Evolutionary conservation across 2,797 vertebrate genomes (phyloP).

Genomic region (Tiaroga cobitis): DNA sequence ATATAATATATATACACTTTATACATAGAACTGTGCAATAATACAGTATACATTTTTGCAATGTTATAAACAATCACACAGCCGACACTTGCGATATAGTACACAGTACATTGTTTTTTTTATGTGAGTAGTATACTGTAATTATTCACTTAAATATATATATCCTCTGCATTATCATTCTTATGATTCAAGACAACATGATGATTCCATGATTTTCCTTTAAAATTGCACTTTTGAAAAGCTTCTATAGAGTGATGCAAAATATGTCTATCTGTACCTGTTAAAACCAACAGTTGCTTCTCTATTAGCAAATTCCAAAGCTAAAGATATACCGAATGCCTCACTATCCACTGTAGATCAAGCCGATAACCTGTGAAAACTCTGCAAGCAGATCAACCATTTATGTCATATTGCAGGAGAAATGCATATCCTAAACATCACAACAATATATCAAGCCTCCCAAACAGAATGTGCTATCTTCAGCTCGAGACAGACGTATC

Average conservation of each 20-base stretch:
- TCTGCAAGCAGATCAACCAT: constrained; percentile 29
- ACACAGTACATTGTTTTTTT: background rate
- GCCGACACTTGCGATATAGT: background rate
- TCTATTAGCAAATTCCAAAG: constrained; percentile 4
- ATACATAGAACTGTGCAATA: background rate
- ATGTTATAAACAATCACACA: background rate
- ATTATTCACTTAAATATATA: too few species aligned
- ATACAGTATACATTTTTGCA: background rate
- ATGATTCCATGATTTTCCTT: too few species aligned
- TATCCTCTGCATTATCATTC: background rate
- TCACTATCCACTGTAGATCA: background rate
- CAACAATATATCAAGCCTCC: constrained; percentile 30
- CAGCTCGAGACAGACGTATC: constrained; percentile 46
- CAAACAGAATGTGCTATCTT: constrained; percentile 54
- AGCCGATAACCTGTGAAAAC: constrained; percentile 18
- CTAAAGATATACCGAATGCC: background rate
- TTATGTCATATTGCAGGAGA: constrained; percentile 21
- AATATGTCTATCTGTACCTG: constrained; percentile 7
- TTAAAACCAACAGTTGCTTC: constrained; percentile 21
- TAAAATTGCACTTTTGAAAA: background rate
- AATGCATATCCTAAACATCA: constrained; percentile 44
- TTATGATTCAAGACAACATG: too few species aligned
- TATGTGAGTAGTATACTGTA: background rate
- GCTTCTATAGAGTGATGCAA: background rate
- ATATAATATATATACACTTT: background rate